A percentile compares a stretch with the other conserved stretches of the same genome.
Evolutionary conservation across 1,140 invertebrate species (phyloP).

Genomic region (Dinoponera quadriceps): DNA sequence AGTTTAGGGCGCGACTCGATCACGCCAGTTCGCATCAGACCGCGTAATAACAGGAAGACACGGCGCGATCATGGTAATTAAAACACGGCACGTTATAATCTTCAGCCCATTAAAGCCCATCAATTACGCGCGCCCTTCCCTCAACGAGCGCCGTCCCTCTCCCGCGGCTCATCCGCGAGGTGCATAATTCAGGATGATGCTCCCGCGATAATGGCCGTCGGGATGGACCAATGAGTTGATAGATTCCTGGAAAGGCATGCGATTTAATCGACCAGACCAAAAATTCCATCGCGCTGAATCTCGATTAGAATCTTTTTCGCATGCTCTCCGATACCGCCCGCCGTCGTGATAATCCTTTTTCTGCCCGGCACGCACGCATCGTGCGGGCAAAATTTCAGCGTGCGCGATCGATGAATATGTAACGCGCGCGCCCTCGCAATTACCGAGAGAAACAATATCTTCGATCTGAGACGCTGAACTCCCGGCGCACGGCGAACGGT

Average conservation of each 20-base stretch:
- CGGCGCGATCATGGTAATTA: slow-evolving; percentile 72
- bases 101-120: slow-evolving; percentile 76
- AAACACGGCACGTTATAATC: slow-evolving; percentile 71
- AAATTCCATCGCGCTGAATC: slow-evolving; percentile 23
- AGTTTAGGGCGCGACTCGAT: slow-evolving; percentile 52
- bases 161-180: slow-evolving; percentile 13
- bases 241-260: slow-evolving; percentile 66
- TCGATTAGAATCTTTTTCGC: slow-evolving; percentile 65
- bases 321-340: background rate
- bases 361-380: background rate
- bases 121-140: slow-evolving; percentile 67
- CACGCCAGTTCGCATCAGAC: slow-evolving; percentile 59
- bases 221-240: slow-evolving; percentile 58
- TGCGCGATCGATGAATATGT: slow-evolving; percentile 47
- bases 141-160: slow-evolving; percentile 42
- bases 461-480: slow-evolving; percentile 39
- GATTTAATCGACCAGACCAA: slow-evolving; percentile 64
- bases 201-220: slow-evolving; percentile 65
- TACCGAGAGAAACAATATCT: slow-evolving; percentile 41
- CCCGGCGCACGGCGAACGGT: slow-evolving; percentile 30
- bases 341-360: slow-evolving; percentile 7
- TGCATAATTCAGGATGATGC: slow-evolving; percentile 71
- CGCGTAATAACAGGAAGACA: slow-evolving; percentile 68
- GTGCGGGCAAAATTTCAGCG: slow-evolving; percentile 35
- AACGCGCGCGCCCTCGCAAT: slow-evolving; percentile 36